Conservation (phyloP, 2,113 vertebrate species). For the Stomatorhinus ivindoensis region DNA sequence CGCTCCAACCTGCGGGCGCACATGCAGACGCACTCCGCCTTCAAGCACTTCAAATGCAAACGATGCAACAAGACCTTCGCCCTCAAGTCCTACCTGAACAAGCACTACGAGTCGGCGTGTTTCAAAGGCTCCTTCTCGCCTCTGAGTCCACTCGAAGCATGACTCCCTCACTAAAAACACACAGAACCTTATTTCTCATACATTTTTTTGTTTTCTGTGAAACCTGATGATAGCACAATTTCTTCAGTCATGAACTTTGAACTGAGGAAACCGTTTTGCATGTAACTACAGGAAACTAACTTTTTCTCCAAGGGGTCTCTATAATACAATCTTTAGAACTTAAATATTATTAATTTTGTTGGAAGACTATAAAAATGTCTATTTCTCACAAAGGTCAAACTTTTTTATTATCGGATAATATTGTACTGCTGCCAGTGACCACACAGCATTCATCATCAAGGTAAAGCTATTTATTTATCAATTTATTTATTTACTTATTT, state of each 20-base stretch:
- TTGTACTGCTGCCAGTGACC: slow-evolving; percentile 49
- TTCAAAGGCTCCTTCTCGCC: slow-evolving; percentile 75
- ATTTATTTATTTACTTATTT: slow-evolving; percentile 37
- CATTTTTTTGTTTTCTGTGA: slow-evolving; percentile 15
- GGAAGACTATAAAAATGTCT: slow-evolving; percentile 41
- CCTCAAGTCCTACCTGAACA: slow-evolving; percentile 90
- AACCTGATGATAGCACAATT: slow-evolving; percentile 65
- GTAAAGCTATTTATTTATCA: slow-evolving; percentile 36
- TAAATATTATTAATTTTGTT: slow-evolving; percentile 44
- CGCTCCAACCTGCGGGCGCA: slow-evolving; percentile 89
- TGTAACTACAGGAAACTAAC: slow-evolving; percentile 54
- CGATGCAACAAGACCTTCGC: slow-evolving; percentile 89
- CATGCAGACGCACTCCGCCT: slow-evolving; percentile 93
- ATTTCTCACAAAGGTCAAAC: slow-evolving; percentile 49
- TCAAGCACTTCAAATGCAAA: slow-evolving; percentile 93
- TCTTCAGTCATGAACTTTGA: slow-evolving; percentile 58
- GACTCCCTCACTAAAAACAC: slow-evolving; percentile 44
- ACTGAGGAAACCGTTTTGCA: slow-evolving; percentile 63
- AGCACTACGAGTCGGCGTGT: slow-evolving; percentile 91
- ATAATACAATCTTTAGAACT: slow-evolving; percentile 50
- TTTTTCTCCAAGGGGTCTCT: slow-evolving; percentile 43
- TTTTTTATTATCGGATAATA: slow-evolving; percentile 51
- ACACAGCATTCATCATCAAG: slow-evolving; percentile 35
- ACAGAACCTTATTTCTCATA: slow-evolving; percentile 37
- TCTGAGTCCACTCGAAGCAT: slow-evolving; percentile 59